phyloP scores from a whole-genome alignment of 2,888 invertebrate genomes.

The Crematogaster levior region DNA sequence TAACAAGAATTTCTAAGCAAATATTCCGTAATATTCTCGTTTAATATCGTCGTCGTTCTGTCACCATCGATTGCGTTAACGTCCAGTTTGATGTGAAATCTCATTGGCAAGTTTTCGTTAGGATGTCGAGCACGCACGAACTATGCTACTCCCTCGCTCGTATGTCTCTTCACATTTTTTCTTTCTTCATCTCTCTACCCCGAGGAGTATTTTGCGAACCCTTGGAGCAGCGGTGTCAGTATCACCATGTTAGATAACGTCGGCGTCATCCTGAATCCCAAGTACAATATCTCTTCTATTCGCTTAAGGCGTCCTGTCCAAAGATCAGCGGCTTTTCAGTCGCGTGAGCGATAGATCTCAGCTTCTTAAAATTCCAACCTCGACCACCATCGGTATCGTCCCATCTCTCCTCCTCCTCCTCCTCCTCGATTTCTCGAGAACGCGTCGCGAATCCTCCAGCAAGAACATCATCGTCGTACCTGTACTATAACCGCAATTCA shows the following conservation, averaged over 20 bases:
- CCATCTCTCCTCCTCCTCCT: background rate
- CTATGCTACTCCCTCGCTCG: background rate
- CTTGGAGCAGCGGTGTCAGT: slow-evolving; percentile 46
- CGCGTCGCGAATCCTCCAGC: slow-evolving; percentile 34
- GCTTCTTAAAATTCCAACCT: slow-evolving; percentile 62
- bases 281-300: slow-evolving; percentile 61
- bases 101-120: slow-evolving; percentile 45
- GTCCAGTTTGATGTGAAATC: slow-evolving; percentile 25
- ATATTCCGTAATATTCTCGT: background rate
- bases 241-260: slow-evolving; percentile 67
- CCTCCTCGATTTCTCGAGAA: slow-evolving; percentile 35
- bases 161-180: slow-evolving; percentile 35
- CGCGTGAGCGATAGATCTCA: slow-evolving; percentile 55
- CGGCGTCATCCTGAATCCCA: slow-evolving; percentile 63
- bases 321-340: slow-evolving; percentile 61
- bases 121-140: slow-evolving; percentile 56
- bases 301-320: slow-evolving; percentile 59
- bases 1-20: background rate
- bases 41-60: background rate
- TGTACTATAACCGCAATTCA: background rate
- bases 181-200: slow-evolving; percentile 2
- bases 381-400: slow-evolving; percentile 55
- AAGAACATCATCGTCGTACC: slow-evolving; percentile 31
- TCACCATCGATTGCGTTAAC: slow-evolving; percentile 23
- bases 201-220: slow-evolving; percentile 56